Base-by-base conservation (phyloP, 1,140 invertebrate species). In the Lerema accius region DNA sequence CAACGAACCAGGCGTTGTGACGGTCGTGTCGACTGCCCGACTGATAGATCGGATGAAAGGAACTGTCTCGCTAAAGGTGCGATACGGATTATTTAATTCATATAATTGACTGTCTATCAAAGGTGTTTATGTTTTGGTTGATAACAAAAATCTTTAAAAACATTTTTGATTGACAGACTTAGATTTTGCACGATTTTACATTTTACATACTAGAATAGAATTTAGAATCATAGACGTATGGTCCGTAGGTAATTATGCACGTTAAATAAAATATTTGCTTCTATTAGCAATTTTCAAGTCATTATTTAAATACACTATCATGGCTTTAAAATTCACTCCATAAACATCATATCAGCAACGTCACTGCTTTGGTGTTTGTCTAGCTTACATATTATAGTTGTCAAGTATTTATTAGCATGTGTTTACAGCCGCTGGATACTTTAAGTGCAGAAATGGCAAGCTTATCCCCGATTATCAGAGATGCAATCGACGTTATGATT, bases 401-500 rank as follows among this genome's bases (percentile, higher is more conserved):
- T 49, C 19, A 23, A 58, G 15, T 32, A 45, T 53, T 65, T 46
- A 69, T 74, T 62, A 58, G 73, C 72, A 80, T 81, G 76, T 82
- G 74, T 84, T 89, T 85, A 61, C 85, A 86, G 80, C 69, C 5
- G 69, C 77, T 69, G 89, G 91, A 72, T 92, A 95, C 89, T 96
- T 95, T 91, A 93, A 84, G 80, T 96, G 96, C 89, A 86, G 89
- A 75, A 93, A 93, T 77, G 95, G 94, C 72, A 91, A 92, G 71
- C 94, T 94, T 80, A 94, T 96, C 82, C 89, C 92, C 49, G 82
- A 91, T 70, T 87, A 90, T 72, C 86, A 92, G 78, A 91, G 92
- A 82, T 95, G 95, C 90, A 94, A 95, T 91, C 92, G 93, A 53
- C 84, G 89, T 63, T 92, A 93, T 75, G 94, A 95, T 91, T 96